Base-by-base conservation (phyloP, 2,113 vertebrate genomes). In the Diadophis punctatus region DNA sequence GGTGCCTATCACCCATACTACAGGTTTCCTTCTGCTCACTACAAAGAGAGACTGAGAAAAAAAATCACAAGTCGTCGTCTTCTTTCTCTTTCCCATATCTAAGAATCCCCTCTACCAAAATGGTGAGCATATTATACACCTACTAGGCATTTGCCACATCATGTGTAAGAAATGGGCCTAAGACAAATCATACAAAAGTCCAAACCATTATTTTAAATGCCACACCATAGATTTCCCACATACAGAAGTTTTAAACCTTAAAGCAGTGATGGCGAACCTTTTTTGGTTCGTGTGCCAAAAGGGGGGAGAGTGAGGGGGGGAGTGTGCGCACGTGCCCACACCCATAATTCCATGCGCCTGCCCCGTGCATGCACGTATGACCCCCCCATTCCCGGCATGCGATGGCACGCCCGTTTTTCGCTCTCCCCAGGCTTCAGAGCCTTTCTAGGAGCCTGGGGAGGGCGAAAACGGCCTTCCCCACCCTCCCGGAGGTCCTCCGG, bases 181-280 rank as follows among this genome's bases (percentile, higher is more conserved):
- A n/a, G 91, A 34, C 0, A 1, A 94, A 3, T 90, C 92, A 52
- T 1, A 49, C 91, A 93, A 63, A 63, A 91, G 87, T 1, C 60
- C 0, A 51, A 0, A 2, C 30, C 92, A 93, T 92, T 92, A 86
- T 90, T 86, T 96, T 92, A 91, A 94, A 95, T 94, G 94, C 87
- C 93, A 90, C 55, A 23, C 30, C 10, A 86, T 30, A 20, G 18
- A 43, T 88, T 92, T 84, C 1, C 85, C 43, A 90, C 18, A 84
- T 86, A 94, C 63, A 91, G 49, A 58, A 4, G 25, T 22, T 3
- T 0, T 60, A 92, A 87, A 86, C n/a, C n/a, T n/a, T n/a, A n/a
- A n/a, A n/a, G n/a, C n/a, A n/a, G n/a, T n/a, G n/a, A n/a, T n/a
- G n/a, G n/a, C n/a, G n/a, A n/a, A n/a, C n/a, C n/a, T n/a, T n/a